Evolutionary conservation across 2,797 vertebrate genomes (phyloP).

Genomic region (Eptatretus atami): DNA sequence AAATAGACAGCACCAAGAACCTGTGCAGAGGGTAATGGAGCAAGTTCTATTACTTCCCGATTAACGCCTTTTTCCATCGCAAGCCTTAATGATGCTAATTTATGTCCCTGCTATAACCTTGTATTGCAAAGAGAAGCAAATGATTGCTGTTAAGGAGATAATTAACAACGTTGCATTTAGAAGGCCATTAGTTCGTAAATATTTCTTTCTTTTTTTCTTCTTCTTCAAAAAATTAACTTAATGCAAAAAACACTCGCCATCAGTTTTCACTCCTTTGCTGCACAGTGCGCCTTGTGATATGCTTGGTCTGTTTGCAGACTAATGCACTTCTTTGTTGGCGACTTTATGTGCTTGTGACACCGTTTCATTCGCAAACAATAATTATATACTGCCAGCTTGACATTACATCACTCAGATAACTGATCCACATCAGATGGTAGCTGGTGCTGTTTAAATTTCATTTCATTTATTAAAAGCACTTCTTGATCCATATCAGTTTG

Average conservation of each 20-base stretch:
- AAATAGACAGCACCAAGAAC: neutral
- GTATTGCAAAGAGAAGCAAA: neutral
- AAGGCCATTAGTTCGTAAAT: constrained; percentile 4
- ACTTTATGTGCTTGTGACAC: too few relatives aligned
- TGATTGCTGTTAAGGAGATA: constrained; percentile 2
- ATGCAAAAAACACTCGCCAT: constrained; percentile 5
- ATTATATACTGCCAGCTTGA: too few relatives aligned
- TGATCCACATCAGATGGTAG: too few relatives aligned
- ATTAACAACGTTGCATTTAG: constrained; percentile 5
- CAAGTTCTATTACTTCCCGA: neutral
- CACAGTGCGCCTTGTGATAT: too few relatives aligned
- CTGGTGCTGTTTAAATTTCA: too few relatives aligned
- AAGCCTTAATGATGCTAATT: constrained; percentile 4
- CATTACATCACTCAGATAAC: too few relatives aligned
- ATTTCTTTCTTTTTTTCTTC: neutral
- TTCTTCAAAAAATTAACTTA: constrained; percentile 1
- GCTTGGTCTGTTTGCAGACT: too few relatives aligned
- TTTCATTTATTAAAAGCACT: too few relatives aligned
- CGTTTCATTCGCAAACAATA: too few relatives aligned
- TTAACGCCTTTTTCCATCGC: neutral
- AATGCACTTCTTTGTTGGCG: too few relatives aligned
- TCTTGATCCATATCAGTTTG: too few relatives aligned
- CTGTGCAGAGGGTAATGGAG: neutral
- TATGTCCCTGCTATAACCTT: constrained; percentile 4
- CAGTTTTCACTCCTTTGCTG: neutral